Evolutionary conservation across 2,113 vertebrate genomes (phyloP).

Genomic region (Excalfactoria chinensis): DNA sequence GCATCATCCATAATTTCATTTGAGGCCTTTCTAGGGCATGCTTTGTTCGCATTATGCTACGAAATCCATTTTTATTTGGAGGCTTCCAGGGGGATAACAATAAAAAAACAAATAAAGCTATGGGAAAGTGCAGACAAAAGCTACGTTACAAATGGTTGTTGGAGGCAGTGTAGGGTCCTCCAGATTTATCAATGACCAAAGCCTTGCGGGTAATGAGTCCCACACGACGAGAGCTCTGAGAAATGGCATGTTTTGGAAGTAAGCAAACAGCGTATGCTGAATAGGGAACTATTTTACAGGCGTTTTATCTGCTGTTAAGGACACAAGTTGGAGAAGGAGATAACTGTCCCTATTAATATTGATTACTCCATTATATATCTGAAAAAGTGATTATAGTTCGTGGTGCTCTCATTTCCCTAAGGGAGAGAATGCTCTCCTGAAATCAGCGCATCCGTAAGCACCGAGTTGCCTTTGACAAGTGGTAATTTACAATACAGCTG

Average conservation of each 20-base stretch:
- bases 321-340: slow-evolving; percentile 50
- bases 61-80: neutral
- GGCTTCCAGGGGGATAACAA: neutral
- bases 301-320: slow-evolving; percentile 71
- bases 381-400: slow-evolving; percentile 54
- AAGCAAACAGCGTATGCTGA: slow-evolving; percentile 57
- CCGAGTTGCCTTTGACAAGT: neutral
- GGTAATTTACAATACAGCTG: neutral
- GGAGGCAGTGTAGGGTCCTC: neutral
- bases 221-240: neutral
- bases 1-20: neutral
- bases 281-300: slow-evolving; percentile 46
- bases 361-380: slow-evolving; percentile 66
- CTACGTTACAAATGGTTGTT: neutral
- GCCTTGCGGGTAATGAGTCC: neutral
- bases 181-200: neutral
- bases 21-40: neutral
- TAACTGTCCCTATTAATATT: slow-evolving; percentile 72
- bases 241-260: slow-evolving; percentile 43
- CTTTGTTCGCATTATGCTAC: neutral
- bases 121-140: neutral
- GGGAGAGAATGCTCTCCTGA: neutral
- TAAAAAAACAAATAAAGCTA: neutral
- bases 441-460: neutral
- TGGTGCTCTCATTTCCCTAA: slow-evolving; percentile 16